Evolutionary conservation across 1,140 invertebrate species (phyloP), one percentile per base, ranked within the genome.

Genomic region (Lethrus apterus): DNA sequence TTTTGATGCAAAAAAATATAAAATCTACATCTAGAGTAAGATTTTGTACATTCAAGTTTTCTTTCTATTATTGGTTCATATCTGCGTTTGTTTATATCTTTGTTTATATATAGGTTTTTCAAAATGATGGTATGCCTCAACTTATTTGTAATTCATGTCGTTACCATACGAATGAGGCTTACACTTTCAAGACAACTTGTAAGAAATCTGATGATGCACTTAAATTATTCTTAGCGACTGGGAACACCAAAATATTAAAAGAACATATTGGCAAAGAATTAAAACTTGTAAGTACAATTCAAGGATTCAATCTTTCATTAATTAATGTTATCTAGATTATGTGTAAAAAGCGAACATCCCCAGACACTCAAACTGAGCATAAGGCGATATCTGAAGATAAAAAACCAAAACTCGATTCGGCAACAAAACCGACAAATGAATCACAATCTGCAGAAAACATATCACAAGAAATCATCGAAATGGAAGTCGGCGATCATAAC

Each of bases 141-240:
- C 76, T 74, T 56, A 83, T 86, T 26, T 86, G 84, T 53, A 68
- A 67, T 10, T 71, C 71, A 31, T 86, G 84, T 50, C 76, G 76
- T 2, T 72, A 75, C 54, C 79, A 81, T 34, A 74, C 84, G 52
- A 76, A 79, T 45, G 66, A 79, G 50, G 79, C 75, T 9, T 85
- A 85, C 63, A 78, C 76, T 43, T 86, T 83, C 52, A 86, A 85
- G 54, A 72, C 78, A 41, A 79, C 83, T 57, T 84, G 82, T 48
- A 81, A 82, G 51, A 75, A 78, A 60, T 79, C 80, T 0, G 83
- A 86, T 60, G 81, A 81, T 51, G 72, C 77, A 0, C 61, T 85
- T 1, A 70, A 80, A 23, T 74, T 79, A 24, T 85, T 73, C 60
- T 71, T 83, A 18, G 67, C 79, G 18, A 79, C 77, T 33, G 81